phyloP scores from a whole-genome alignment of 2,113 vertebrate species.

The Tragelaphus imberbis region DNA sequence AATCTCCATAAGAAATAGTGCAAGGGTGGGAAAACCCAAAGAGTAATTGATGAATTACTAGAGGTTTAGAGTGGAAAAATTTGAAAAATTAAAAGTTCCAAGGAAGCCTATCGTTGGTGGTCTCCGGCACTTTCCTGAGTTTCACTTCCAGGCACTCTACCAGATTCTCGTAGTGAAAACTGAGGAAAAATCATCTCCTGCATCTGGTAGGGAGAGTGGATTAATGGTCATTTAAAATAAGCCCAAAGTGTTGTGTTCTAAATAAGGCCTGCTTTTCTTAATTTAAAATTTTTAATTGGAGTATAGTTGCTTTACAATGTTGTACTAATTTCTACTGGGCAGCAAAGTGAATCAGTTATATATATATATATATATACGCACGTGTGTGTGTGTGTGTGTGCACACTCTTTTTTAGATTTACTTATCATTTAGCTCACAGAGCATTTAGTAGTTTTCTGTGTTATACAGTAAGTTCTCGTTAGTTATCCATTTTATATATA shows the following conservation, averaged over 20 bases:
- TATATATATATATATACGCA: background rate
- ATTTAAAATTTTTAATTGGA: background rate
- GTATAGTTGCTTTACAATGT: background rate
- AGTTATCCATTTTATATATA: background rate
- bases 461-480: background rate
- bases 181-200: background rate
- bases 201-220: background rate
- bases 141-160: background rate
- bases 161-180: background rate
- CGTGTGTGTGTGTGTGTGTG: background rate
- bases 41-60: background rate
- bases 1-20: background rate
- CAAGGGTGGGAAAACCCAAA: background rate
- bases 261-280: background rate
- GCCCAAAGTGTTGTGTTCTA: background rate
- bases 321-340: background rate
- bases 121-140: background rate
- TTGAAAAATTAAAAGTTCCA: background rate
- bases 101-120: background rate
- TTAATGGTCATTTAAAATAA: background rate
- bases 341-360: background rate
- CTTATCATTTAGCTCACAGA: background rate
- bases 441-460: background rate
- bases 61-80: background rate
- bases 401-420: background rate